These are phyloP conservation scores for Drosophila setosimentum DNA, from an alignment of 2,888 invertebrate species.

Conservation along the genomic window DNA sequence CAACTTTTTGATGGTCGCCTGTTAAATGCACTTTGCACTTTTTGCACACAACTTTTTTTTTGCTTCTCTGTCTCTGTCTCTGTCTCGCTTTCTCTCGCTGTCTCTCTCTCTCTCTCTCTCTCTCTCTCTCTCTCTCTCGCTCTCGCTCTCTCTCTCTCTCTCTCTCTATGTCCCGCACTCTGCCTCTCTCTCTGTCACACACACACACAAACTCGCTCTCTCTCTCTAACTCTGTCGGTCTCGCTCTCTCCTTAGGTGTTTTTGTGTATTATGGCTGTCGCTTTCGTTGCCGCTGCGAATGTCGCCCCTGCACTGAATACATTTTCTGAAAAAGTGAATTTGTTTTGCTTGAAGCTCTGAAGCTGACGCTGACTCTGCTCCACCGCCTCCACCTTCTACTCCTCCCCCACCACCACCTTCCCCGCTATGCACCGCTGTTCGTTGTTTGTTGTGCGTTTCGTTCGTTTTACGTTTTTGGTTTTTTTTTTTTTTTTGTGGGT, in stretches of 20 bases:
- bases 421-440: slow-evolving; percentile 18
- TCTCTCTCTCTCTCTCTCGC: background rate
- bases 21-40: slow-evolving; percentile 60
- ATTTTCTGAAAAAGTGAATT: slow-evolving; percentile 79
- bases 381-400: slow-evolving; percentile 13
- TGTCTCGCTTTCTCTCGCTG: background rate
- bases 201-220: slow-evolving; percentile 2
- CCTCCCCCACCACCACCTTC: background rate
- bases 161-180: background rate
- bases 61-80: no score
- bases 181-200: background rate
- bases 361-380: slow-evolving; percentile 32
- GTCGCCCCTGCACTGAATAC: slow-evolving; percentile 84
- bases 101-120: background rate
- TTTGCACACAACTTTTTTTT: slow-evolving; percentile 44
- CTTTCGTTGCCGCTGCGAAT: slow-evolving; percentile 79
- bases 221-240: slow-evolving; percentile 5
- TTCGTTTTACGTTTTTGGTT: slow-evolving; percentile 6
- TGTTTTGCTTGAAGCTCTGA: slow-evolving; percentile 58
- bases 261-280: slow-evolving; percentile 69
- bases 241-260: slow-evolving; percentile 13
- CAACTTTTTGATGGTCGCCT: slow-evolving; percentile 29
- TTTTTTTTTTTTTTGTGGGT: background rate
- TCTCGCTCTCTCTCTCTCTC: slow-evolving; percentile 6
- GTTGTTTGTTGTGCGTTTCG: slow-evolving; percentile 20